Evolutionary conservation across 2,888 invertebrate genomes (phyloP), one percentile per base, ranked within the genome.

Genomic region (Leucophenga maculata): DNA sequence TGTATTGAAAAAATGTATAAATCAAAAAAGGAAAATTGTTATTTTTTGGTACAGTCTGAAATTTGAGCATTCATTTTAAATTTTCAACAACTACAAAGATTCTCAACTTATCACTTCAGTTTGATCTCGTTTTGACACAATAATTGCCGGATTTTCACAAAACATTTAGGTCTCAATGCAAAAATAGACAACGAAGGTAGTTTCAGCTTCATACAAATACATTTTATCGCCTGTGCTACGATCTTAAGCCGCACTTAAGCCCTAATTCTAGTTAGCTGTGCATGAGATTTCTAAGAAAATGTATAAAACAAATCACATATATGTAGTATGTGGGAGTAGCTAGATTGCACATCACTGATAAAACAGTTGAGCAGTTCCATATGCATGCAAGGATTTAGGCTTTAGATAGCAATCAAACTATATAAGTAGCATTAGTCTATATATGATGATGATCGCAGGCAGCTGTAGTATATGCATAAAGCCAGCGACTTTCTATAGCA

Each of bases 261-360:
- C 39, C 20, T 60, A 57, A 18, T 60, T 18, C 6, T 16, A 32
- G 3, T 39, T 60, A 39, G 16, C 60, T 31, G 18, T 18, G 18
- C 60, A 39, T 60, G 44, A 39, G 20, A 39, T 60, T 16, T 16
- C 18, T 54, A 1, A 9, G 9, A 16, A 13, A 31, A 32, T 31
- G n/a, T 8, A 39, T 18, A 39, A 39, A n/a, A 18, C 39, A 16
- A 18, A 9, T 39, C 11, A 39, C 39, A 11, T 39, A 8, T 39
- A 39, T 16, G 32, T 3, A 59, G 3, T 32, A 32, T 59, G 59
- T 59, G 8, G 59, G 14, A 59, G 32, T 60, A 32, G 69, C 59
- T 68, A 80, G 83, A 83, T 80, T 73, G 72, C 78, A 70, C 72
- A 74, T 67, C 39, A 46, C 6, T 73, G 81, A 80, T 83, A 79